phyloP scores from a whole-genome alignment of 2,113 vertebrate genomes.

The Ammospiza caudacuta region DNA sequence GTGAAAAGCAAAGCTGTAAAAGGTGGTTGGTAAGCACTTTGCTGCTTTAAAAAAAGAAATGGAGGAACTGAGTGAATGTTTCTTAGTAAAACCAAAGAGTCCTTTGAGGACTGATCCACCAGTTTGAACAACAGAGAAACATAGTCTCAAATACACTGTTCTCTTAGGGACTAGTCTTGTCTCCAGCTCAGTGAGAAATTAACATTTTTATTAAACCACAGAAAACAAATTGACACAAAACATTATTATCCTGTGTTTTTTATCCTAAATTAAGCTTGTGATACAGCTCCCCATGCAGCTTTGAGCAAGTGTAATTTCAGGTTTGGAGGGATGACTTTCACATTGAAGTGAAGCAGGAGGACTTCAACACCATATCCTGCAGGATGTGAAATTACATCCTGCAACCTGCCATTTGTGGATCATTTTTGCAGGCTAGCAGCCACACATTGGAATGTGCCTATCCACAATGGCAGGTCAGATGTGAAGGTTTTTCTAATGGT shows the following conservation, averaged over 20 bases:
- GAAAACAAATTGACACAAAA: not conserved
- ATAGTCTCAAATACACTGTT: not conserved
- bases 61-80: not conserved
- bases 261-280: not conserved
- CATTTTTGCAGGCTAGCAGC: slow-evolving; percentile 38
- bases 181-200: not conserved
- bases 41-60: not conserved
- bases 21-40: not conserved
- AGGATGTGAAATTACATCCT: slow-evolving; percentile 56
- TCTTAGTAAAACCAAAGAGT: not conserved
- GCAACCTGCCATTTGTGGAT: slow-evolving; percentile 61
- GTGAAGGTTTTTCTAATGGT: slow-evolving; percentile 26
- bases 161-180: not conserved
- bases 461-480: slow-evolving; percentile 56
- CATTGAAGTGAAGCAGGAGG: not conserved
- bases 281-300: not conserved
- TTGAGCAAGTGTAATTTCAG: slow-evolving; percentile 38
- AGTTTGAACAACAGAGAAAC: not conserved
- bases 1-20: not conserved
- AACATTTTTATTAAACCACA: not conserved
- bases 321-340: slow-evolving; percentile 53
- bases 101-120: not conserved
- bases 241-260: not conserved
- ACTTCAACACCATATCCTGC: slow-evolving; percentile 2
- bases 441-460: slow-evolving; percentile 58